Evolutionary conservation across 2,888 invertebrate species (phyloP).

Genomic region (Amphimallon solstitiale): DNA sequence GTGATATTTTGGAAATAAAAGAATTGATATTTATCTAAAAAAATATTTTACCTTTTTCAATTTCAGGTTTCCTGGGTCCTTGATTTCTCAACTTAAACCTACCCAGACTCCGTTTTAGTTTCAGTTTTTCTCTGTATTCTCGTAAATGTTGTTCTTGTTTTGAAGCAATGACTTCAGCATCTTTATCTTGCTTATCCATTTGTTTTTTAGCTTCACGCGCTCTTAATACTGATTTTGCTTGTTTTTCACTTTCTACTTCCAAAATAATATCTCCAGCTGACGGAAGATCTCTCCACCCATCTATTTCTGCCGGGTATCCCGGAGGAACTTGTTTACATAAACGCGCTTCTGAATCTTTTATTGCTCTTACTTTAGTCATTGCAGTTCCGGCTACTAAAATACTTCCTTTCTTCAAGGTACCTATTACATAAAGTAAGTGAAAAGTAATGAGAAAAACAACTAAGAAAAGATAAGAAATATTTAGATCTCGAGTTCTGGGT

Average conservation of each 20-base stretch:
- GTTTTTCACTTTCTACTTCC: constrained; percentile 71
- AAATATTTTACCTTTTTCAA: constrained; percentile 49
- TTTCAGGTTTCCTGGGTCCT: constrained; percentile 72
- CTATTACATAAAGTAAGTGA: constrained; percentile 62
- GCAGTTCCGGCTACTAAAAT: constrained; percentile 84
- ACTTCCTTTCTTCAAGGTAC: constrained; percentile 81
- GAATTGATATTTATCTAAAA: not conserved
- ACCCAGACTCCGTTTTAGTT: constrained; percentile 71
- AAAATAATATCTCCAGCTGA: constrained; percentile 88
- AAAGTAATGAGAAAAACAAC: no score
- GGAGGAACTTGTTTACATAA: constrained; percentile 77
- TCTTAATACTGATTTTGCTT: constrained; percentile 56
- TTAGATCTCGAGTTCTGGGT: no score
- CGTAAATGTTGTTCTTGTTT: constrained; percentile 74
- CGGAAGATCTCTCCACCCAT: constrained; percentile 93
- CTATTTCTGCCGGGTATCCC: constrained; percentile 83
- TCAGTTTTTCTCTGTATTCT: constrained; percentile 72
- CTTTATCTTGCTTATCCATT: constrained; percentile 72
- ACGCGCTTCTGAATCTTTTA: constrained; percentile 82
- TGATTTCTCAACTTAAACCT: constrained; percentile 65
- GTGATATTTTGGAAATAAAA: no score
- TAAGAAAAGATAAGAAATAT: no score
- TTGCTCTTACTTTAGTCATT: constrained; percentile 83
- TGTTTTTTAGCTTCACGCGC: constrained; percentile 69
- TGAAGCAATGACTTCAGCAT: constrained; percentile 70